Evolutionary conservation across 2,113 vertebrate genomes (phyloP), one percentile per base, ranked within the genome.

Genomic region (Hydrochoerus hydrochaeris): DNA sequence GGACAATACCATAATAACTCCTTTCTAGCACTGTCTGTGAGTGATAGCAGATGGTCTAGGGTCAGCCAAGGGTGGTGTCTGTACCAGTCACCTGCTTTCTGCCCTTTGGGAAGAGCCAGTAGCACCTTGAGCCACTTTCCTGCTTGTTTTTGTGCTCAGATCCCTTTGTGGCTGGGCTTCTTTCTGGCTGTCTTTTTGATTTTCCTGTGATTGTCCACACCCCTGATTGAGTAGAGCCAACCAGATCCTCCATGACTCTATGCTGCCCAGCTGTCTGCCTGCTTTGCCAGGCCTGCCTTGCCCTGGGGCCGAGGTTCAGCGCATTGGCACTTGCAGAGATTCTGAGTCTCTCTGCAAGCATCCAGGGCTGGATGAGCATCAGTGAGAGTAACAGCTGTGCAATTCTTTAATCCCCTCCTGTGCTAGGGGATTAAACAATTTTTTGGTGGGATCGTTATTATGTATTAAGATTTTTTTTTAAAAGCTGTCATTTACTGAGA

Each of bases 1-100:
- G 80, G 93, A 97, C 97, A 97, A 96, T 96, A 93, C 63, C 75
- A 16, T 8, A 4, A 96, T 97, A 97, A 98, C 95, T 97, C 75
- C 89, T 16, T 63, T 81, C 83, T 57, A 92, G 88, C 20, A 30
- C 60, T 26, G 0, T 4, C 28, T 8, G 20, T 49, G 87, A 87
- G 93, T 81, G 96, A 94, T 95, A 60, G 96, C 30, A 62, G n/a
- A 52, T 81, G 91, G 80, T 60, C 83, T 41, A 49, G 73, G 82
- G 93, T 85, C 88, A 88, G 91, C 75, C 20, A 4, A 44, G 94
- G 88, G 93, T 0, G 0, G 30, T 1, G 1, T 69, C 75, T 65
- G 10, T 1, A 28, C 69, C 7, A 11, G 85, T 58, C 82, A 89
- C 86, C 60, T 92, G 85, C 82, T 73, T 89, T 41, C 44, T 88